Percentiles rank a stretch among this genome's conserved stretches.
Conservation (phyloP, 2,888 invertebrate genomes). For the Lasioglossum lativentre region DNA sequence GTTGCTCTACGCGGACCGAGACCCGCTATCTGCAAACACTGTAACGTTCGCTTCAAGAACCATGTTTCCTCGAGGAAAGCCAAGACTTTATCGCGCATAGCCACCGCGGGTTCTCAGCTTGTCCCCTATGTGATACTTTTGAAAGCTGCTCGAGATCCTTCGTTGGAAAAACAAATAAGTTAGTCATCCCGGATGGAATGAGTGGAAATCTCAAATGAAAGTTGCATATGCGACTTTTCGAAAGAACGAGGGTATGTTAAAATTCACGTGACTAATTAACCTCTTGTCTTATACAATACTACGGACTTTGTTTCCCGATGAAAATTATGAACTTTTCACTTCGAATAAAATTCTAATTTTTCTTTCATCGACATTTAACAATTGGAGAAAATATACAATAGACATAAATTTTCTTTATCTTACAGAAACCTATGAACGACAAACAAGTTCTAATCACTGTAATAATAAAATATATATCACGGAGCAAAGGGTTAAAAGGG, state of each 20-base stretch:
- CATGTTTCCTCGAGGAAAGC: neutral
- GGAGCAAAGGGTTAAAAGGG: neutral
- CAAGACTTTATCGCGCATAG: neutral
- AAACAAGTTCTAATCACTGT: neutral
- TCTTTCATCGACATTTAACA: too few relatives aligned
- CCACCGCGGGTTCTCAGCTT: neutral
- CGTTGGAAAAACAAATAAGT: neutral
- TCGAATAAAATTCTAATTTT: too few relatives aligned
- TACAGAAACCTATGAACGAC: neutral
- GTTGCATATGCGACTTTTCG: neutral
- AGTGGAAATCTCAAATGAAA: neutral
- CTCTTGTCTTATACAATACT: too few relatives aligned
- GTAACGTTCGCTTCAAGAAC: neutral
- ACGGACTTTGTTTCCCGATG: too few relatives aligned
- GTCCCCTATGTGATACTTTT: neutral
- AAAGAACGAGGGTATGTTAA: neutral
- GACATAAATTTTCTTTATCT: neutral
- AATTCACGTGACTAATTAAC: too few relatives aligned
- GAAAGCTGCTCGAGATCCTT: neutral
- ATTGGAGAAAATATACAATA: too few relatives aligned
- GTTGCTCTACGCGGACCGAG: constrained; percentile 2
- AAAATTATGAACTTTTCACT: too few relatives aligned
- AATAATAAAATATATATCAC: neutral
- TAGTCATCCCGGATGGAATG: neutral
- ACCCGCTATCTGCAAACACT: constrained; percentile 1